Evolutionary conservation across 2,888 invertebrate species (phyloP), one percentile per base, ranked within the genome.

Genomic region (Zaprionus obscuricornis): DNA sequence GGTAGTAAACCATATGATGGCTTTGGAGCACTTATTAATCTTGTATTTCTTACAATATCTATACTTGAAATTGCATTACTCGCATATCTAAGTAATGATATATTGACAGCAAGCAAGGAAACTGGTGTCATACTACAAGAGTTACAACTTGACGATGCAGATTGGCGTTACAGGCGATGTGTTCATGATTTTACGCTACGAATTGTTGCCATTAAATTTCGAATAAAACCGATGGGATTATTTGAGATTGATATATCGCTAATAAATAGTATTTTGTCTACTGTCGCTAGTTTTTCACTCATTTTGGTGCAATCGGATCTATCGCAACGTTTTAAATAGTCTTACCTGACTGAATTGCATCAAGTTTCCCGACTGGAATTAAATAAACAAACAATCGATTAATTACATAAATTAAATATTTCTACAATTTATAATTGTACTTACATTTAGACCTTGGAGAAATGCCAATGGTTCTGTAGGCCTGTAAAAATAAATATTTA

Each of bases 241-340:
- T 66, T 89, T 13, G 74, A 87, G 42, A 66, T 89, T 2, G 76
- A 89, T 37, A 65, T 83, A 24, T 66, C 82, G 0, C 66, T 89
- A 1, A 40, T 88, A 2, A 74, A 71, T 34, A 74, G 75, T 54
- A 74, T 87, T 0, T 59, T 90, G 1, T 82, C 89, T 1, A 74
- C 88, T 2, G 86, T 86, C 1, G 81, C 87, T 4, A 88, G 86
- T 13, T 89, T 89, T 47, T 64, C 87, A n/a, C 45, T 90, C 2
- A 89, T 90, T 34, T 67, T 90, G 2, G 84, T 90, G 27, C 90
- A 90, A 74, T 69, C 82, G 16, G 90, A 90, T 74, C 66, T 90
- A 26, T 81, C 87, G 1, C 74, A 79, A 10, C 74, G 90, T 6
- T 88, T 89, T 14, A 69, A 69, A 6, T 37, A n/a, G 1, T 31